Base-by-base conservation (phyloP, 2,797 vertebrate species). In the Sardinella longiceps region DNA sequence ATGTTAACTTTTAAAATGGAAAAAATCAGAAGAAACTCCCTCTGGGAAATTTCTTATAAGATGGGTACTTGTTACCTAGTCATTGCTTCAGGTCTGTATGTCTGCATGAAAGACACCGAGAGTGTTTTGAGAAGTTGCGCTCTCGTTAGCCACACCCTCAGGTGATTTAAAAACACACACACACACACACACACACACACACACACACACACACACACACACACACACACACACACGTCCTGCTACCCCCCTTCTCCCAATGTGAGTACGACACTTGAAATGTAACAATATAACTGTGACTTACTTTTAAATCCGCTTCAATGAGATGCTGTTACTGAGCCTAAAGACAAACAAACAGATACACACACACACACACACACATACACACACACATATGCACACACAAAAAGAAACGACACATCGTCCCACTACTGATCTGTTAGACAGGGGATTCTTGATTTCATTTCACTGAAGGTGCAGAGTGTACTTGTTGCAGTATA, bases 211-310 rank as follows among this genome's bases (percentile, higher is more conserved):
- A 70, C 10, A 37, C 30, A 77, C 66, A 77, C 5, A 23, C 18
- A 77, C n/a, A 77, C 30, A 70, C 10, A 37, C 30, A 77, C 66
- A 77, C 5, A 23, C 18, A 77, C n/a, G 37, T 33, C 70, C 70
- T 77, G 70, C 37, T 77, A 77, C 33, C 70, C 37, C 33, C 70
- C 9, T 43, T 53, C 83, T 88, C 88, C 91, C 88, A 91, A 90
- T 91, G 88, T 91, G 87, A 89, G 82, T 82, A 87, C 92, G 93
- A 94, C 92, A 92, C 91, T 91, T 93, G 91, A 93, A 93, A 93
- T 94, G 93, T 94, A 92, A 92, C 82, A 87, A 84, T 51, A 87
- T 87, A 90, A 89, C 87, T 91, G 87, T 88, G 89, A 91, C 82
- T 81, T 86, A 84, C 88, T 84, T 63, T 83, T 88, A 88, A 92